These are phyloP conservation scores for Tangachromis dhanisi DNA, from an alignment of 2,113 vertebrate species.

Conservation along the genomic window DNA sequence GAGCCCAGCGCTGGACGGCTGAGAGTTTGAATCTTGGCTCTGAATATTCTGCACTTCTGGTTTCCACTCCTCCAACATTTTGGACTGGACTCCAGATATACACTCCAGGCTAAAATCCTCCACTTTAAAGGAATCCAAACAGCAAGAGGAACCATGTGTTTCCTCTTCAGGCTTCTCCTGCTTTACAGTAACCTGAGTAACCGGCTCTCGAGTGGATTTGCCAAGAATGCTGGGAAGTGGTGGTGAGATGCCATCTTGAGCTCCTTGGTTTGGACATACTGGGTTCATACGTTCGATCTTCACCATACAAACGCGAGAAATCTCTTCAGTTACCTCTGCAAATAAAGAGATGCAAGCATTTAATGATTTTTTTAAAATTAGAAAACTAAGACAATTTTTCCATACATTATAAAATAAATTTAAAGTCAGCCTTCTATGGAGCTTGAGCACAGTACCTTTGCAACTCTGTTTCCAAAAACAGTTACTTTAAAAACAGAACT, in stretches of 20 bases:
- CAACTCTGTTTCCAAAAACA: not conserved
- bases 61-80: slow-evolving; percentile 58
- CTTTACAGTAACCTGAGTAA: slow-evolving; percentile 42
- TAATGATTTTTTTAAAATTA: not conserved
- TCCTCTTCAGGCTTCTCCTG: slow-evolving; percentile 37
- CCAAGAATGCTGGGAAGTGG: not conserved
- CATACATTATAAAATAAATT: not conserved
- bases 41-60: slow-evolving; percentile 28
- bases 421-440: not conserved
- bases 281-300: not conserved
- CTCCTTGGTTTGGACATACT: not conserved
- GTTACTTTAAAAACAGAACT: not conserved
- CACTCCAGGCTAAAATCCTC: slow-evolving; percentile 46
- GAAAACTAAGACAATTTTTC: not conserved
- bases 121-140: slow-evolving; percentile 10
- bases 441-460: not conserved
- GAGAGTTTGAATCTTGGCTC: not conserved
- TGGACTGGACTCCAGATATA: slow-evolving; percentile 43
- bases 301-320: not conserved
- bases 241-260: not conserved
- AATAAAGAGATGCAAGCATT: not conserved
- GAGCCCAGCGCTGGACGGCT: not conserved
- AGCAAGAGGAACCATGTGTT: not conserved
- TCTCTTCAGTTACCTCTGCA: slow-evolving; percentile 9
- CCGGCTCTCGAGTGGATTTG: not conserved